Conservation (phyloP, 2,797 vertebrate species). For the Peromyscus nudipes region DNA sequence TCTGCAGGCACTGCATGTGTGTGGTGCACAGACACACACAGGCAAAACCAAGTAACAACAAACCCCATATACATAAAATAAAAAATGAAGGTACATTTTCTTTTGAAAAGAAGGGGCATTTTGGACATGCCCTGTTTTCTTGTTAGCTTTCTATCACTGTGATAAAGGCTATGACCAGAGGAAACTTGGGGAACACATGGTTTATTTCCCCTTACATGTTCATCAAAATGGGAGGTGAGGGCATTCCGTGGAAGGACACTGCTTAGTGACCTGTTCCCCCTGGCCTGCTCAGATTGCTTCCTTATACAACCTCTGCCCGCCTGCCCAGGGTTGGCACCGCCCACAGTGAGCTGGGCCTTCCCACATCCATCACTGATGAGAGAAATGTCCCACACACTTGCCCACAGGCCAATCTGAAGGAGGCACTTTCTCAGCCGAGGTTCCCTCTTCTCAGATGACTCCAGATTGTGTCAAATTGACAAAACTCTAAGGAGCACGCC, state of each 20-base stretch:
- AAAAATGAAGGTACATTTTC: neutral
- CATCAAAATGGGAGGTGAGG: neutral
- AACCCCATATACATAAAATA: neutral
- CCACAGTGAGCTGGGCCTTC: neutral
- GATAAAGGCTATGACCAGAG: neutral
- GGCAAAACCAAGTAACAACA: neutral
- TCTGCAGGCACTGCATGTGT: neutral
- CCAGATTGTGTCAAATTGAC: neutral
- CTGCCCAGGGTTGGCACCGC: neutral
- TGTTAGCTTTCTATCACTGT: neutral
- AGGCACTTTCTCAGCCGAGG: neutral
- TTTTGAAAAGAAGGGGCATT: neutral
- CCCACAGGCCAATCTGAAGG: neutral
- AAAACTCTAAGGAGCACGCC: neutral
- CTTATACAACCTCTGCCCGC: neutral
- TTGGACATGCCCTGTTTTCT: neutral
- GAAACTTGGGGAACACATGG: neutral
- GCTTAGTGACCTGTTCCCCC: neutral
- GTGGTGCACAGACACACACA: neutral
- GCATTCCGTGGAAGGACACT: neutral
- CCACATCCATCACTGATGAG: neutral
- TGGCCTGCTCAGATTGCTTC: neutral
- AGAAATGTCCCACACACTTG: neutral
- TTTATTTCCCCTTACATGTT: neutral
- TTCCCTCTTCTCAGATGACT: neutral